Evolutionary conservation across 2,888 invertebrate species (phyloP).

Genomic region (Drosophila phalerata): DNA sequence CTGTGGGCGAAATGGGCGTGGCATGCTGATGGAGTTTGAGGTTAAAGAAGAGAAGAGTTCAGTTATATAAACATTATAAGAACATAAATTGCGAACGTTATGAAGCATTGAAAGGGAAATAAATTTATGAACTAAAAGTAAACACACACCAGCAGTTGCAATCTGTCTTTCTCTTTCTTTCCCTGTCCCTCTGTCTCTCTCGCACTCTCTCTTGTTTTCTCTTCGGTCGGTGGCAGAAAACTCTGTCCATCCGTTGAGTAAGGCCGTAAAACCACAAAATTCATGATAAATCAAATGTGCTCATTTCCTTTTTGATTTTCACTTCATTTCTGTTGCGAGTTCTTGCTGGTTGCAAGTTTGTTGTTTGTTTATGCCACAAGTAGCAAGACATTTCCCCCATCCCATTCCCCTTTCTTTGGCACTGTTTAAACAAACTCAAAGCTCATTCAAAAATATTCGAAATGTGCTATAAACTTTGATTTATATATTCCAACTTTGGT

Average conservation of each 20-base stretch:
- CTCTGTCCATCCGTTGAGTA: slow-evolving; percentile 25
- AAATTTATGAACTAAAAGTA: slow-evolving; percentile 54
- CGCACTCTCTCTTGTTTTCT: background rate
- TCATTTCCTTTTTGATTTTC: slow-evolving; percentile 80
- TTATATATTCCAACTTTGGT: slow-evolving; percentile 1
- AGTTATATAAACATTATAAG: slow-evolving; percentile 39
- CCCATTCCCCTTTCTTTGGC: too few relatives aligned
- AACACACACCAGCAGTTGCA: slow-evolving; percentile 34
- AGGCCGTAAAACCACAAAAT: slow-evolving; percentile 63
- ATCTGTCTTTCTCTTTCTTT: background rate
- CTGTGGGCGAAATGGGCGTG: slow-evolving; percentile 7
- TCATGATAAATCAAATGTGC: slow-evolving; percentile 78
- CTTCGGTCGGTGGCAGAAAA: slow-evolving; percentile 7
- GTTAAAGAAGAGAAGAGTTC: background rate
- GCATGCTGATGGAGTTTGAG: background rate
- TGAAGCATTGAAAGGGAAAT: slow-evolving; percentile 46
- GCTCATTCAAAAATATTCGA: slow-evolving; percentile 46
- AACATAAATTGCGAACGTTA: slow-evolving; percentile 48
- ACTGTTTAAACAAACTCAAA: slow-evolving; percentile 5
- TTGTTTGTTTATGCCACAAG: slow-evolving; percentile 16
- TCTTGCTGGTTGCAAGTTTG: slow-evolving; percentile 22
- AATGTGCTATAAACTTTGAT: slow-evolving; percentile 8
- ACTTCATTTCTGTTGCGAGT: slow-evolving; percentile 58
- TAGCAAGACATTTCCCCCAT: background rate
- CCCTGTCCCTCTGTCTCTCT: background rate